Evolutionary conservation across 2,797 vertebrate genomes (phyloP).

Genomic region (Sciurus carolinensis): DNA sequence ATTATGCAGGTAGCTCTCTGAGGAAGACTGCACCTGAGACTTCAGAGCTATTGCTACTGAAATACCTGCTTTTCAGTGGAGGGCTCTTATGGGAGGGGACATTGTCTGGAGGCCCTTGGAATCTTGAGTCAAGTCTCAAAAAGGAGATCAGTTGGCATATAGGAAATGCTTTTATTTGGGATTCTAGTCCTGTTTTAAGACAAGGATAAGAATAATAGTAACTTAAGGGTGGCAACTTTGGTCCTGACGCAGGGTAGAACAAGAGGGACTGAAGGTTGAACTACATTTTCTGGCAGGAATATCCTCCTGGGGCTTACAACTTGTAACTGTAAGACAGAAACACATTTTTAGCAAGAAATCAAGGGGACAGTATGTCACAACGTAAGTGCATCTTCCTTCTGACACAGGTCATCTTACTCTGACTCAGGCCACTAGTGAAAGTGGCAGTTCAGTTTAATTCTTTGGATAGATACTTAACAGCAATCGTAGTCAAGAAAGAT

Average conservation of each 20-base stretch:
- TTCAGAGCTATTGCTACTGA: background rate
- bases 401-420: background rate
- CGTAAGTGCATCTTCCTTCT: background rate
- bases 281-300: background rate
- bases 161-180: background rate
- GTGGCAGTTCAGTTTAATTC: background rate
- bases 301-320: background rate
- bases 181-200: constrained; percentile 4
- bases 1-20: background rate
- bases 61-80: background rate
- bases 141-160: background rate
- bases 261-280: background rate
- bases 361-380: background rate
- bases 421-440: background rate
- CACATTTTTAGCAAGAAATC: background rate
- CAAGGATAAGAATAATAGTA: background rate
- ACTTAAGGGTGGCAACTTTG: background rate
- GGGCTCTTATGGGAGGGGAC: background rate
- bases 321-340: background rate
- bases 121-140: background rate
- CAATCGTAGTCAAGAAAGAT: background rate
- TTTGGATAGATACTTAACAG: background rate
- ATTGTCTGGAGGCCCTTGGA: background rate
- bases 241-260: background rate
- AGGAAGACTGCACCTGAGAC: background rate